Percentiles rank a stretch among this genome's conserved stretches.
phyloP scores from a whole-genome alignment of 2,888 invertebrate genomes.

The Galeopsomyia nigrocyanea region DNA sequence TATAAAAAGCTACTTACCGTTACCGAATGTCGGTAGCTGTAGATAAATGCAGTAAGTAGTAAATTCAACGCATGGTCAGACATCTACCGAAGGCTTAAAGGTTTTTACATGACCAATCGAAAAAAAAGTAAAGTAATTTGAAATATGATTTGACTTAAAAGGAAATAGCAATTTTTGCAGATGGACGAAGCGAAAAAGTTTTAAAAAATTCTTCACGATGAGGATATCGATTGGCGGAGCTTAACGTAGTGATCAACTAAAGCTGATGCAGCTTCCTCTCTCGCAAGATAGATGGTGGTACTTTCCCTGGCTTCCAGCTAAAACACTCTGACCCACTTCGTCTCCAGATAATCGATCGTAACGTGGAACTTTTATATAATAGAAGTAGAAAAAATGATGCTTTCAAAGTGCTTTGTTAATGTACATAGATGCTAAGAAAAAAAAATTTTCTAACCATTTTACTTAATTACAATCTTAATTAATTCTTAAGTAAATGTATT shows the following conservation, averaged over 20 bases:
- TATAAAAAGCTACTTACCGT: too few species aligned
- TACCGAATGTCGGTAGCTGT: too few species aligned
- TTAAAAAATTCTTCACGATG: too few species aligned
- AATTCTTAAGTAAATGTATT: not conserved
- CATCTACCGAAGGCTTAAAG: slow-evolving; percentile 1
- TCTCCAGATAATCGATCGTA: slow-evolving; percentile 29
- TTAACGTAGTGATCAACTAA: too few species aligned
- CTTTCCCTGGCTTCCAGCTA: slow-evolving; percentile 4
- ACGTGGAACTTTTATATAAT: slow-evolving; percentile 31
- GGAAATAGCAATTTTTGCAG: too few species aligned
- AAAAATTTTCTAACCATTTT: not conserved
- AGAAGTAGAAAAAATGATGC: slow-evolving; percentile 24
- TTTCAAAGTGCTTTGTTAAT: not conserved
- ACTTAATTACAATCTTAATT: not conserved
- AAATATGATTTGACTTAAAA: too few species aligned
- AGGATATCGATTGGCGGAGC: too few species aligned
- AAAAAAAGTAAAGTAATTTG: too few species aligned
- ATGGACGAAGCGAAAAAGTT: too few species aligned
- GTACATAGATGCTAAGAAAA: not conserved
- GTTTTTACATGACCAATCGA: not conserved
- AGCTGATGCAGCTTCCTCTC: not conserved
- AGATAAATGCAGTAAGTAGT: slow-evolving; percentile 16
- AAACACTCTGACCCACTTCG: slow-evolving; percentile 27
- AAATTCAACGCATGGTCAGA: slow-evolving; percentile 28
- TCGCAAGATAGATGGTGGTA: slow-evolving; percentile 13